phyloP scores from a whole-genome alignment of 2,113 vertebrate genomes.

The Pelecanoides urinatrix region DNA sequence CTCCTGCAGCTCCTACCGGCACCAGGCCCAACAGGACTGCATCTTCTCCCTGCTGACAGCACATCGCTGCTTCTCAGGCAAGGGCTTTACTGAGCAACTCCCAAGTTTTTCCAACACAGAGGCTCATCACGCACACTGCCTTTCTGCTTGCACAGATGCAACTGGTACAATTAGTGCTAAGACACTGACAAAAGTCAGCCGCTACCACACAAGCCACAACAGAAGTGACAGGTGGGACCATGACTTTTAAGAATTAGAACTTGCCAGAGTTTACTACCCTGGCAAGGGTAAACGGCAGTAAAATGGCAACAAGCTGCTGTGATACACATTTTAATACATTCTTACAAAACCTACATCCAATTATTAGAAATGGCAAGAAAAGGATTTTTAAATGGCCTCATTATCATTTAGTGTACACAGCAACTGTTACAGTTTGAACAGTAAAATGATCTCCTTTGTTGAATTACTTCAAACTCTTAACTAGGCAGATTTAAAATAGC shows the following conservation, averaged over 20 bases:
- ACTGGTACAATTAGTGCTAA: neutral
- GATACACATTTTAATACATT: neutral
- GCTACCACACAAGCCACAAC: neutral
- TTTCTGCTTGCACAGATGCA: neutral
- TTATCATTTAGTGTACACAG: neutral
- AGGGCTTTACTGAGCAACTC: neutral
- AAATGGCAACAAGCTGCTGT: neutral
- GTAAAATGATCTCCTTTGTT: neutral
- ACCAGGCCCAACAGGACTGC: too few relatives aligned
- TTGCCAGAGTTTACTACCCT: neutral
- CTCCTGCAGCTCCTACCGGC: neutral
- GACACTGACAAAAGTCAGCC: neutral
- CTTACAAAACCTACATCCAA: neutral
- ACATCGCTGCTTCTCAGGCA: neutral
- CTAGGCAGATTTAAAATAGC: neutral
- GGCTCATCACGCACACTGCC: neutral
- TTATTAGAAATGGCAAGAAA: neutral
- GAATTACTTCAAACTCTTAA: neutral
- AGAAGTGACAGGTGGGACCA: neutral
- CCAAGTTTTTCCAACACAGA: neutral
- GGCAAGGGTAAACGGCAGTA: neutral
- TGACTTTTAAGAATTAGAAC: neutral
- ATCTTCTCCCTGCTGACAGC: neutral
- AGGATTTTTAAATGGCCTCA: conserved; percentile 41
- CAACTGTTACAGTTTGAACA: neutral